Evolutionary conservation across 2,888 invertebrate species (phyloP).

Genomic region (Acanthosepion esculentum): DNA sequence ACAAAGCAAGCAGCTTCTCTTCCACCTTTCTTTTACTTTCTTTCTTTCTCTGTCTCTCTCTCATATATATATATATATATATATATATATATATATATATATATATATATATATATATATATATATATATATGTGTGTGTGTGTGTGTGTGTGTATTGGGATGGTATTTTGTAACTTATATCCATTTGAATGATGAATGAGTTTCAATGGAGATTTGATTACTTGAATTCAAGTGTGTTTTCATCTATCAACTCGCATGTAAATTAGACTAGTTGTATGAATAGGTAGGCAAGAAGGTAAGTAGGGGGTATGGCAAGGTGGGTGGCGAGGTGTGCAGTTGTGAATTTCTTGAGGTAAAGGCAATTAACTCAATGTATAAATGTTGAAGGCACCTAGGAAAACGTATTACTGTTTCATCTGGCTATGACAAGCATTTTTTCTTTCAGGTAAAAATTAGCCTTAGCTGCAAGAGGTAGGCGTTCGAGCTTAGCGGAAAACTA

Average conservation of each 20-base stretch:
- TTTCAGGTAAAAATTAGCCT: too few relatives aligned
- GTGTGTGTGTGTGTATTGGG: too few relatives aligned
- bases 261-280: background rate
- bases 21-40: too few relatives aligned
- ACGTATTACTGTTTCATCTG: background rate
- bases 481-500: too few relatives aligned
- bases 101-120: too few relatives aligned
- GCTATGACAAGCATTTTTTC: background rate
- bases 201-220: background rate
- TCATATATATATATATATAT: too few relatives aligned
- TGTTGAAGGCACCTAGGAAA: background rate
- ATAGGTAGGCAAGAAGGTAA: too few relatives aligned
- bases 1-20: too few relatives aligned
- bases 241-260: background rate
- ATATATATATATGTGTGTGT: too few relatives aligned
- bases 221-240: constrained; percentile 6
- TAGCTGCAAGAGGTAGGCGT: too few relatives aligned
- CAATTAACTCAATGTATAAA: background rate
- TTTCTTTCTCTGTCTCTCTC: background rate
- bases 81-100: too few relatives aligned
- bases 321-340: background rate
- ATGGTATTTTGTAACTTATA: background rate
- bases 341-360: background rate
- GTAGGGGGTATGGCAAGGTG: background rate
- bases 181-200: background rate